Evolutionary conservation across 2,797 vertebrate species (phyloP), one percentile per base, ranked within the genome.

Genomic region (Thalassophryne amazonica): DNA sequence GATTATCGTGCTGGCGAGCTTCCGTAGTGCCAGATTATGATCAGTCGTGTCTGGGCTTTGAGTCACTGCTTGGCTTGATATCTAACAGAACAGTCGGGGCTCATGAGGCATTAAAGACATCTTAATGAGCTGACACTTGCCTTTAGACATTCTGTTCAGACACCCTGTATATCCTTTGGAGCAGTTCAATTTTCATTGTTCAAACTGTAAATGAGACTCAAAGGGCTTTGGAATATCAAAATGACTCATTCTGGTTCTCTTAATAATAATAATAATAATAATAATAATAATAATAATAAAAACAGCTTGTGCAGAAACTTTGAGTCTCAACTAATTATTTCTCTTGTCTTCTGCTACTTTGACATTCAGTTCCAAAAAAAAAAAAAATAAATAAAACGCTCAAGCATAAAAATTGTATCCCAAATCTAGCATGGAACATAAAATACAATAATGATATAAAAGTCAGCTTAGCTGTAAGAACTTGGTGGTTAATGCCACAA

Each of bases 151-250:
- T 42, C 5, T 13, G n/a, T 33, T 15, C n/a, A n/a, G n/a, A n/a
- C n/a, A n/a, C n/a, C n/a, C n/a, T n/a, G n/a, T n/a, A n/a, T n/a
- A n/a, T n/a, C n/a, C n/a, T 20, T 32, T 21, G 7, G 27, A 43
- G 20, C 24, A 3, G 7, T 58, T 10, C 20, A 3, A 42, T 40
- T 37, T 27, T 1, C 4, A 27, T 25, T 13, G 4, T 40, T 54
- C 19, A 23, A 19, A 33, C 28, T 40, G 4, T 46, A 33, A 62
- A 59, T 40, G 15, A 47, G 17, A 17, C 42, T 35, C 22, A 16
- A n/a, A 29, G 2, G 20, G 49, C 27, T 69, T 43, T 35, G 39
- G 34, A 16, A 52, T 59, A 31, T 24, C 14, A 40, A 52, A 56
- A 39, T 39, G 43, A 19, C 28, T 3, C 35, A 43, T 20, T 39